phyloP scores from a whole-genome alignment of 30 jellyfish, hydroid and myxozoan genomes.

The Aurelia aurita region DNA sequence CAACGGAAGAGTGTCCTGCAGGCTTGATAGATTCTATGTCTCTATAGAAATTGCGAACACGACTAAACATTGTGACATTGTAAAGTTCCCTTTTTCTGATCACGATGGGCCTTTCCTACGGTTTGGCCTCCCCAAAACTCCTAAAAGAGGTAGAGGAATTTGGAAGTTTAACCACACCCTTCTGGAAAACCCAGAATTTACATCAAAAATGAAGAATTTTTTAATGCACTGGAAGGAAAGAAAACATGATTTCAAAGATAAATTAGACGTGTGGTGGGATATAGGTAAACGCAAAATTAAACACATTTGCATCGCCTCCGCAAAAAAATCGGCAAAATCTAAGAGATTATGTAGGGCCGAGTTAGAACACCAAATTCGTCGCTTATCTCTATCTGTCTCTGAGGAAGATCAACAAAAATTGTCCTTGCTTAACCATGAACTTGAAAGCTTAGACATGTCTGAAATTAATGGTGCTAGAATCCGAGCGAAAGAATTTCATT shows the following conservation, averaged over 20 bases:
- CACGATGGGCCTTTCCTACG: slow-evolving; percentile 7
- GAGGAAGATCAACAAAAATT: neutral
- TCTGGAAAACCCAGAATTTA: too few relatives aligned
- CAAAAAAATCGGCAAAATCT: neutral
- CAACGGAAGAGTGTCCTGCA: neutral
- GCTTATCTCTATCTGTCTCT: too few relatives aligned
- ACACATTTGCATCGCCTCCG: slow-evolving; percentile 1
- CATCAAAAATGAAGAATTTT: too few relatives aligned
- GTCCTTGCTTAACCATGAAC: neutral
- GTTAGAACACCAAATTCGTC: too few relatives aligned
- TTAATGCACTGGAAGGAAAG: too few relatives aligned
- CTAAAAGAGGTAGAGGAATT: too few relatives aligned
- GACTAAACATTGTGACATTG: neutral
- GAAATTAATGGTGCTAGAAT: slow-evolving; percentile 3
- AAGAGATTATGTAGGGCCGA: neutral
- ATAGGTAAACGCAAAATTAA: slow-evolving; percentile 12
- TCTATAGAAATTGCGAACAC: neutral
- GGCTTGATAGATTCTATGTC: slow-evolving; percentile 1
- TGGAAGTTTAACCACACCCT: too few relatives aligned
- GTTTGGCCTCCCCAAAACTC: too few relatives aligned
- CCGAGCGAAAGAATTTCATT: neutral
- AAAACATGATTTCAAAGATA: too few relatives aligned
- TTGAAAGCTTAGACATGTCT: neutral
- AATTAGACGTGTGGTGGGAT: slow-evolving; percentile 26
- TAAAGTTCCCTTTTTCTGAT: slow-evolving; percentile 17